Conservation (phyloP, 2,113 vertebrate species). For the Riparia riparia region DNA sequence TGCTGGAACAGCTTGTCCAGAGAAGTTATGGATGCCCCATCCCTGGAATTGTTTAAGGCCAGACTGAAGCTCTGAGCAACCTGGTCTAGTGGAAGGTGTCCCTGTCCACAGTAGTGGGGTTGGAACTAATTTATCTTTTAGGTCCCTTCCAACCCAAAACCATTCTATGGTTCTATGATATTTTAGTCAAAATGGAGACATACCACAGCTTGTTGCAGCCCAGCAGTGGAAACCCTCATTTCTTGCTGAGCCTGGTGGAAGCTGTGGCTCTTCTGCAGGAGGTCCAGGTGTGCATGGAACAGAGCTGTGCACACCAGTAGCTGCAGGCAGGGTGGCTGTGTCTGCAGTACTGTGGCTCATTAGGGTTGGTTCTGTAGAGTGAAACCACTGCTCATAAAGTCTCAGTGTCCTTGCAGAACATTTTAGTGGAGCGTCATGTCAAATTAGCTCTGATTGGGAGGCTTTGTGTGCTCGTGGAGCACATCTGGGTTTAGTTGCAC, state of each 20-base stretch:
- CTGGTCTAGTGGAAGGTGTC: neutral
- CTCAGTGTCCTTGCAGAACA: neutral
- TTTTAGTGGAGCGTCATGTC: neutral
- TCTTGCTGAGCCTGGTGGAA: neutral
- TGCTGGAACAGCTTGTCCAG: neutral
- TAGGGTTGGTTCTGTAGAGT: neutral
- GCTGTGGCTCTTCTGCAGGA: neutral
- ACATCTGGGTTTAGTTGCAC: neutral
- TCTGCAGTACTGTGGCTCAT: neutral
- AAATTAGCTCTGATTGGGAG: neutral
- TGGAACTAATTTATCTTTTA: neutral
- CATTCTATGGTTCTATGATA: neutral
- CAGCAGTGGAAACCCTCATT: neutral
- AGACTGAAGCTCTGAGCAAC: neutral
- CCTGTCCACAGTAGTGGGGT: neutral
- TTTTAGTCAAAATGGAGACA: neutral
- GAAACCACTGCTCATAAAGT: neutral
- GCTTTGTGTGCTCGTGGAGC: neutral
- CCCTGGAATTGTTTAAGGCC: neutral
- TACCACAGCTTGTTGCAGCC: neutral
- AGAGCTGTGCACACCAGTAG: neutral
- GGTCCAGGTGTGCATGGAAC: accelerated
- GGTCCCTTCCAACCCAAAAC: neutral
- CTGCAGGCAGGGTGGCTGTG: neutral
- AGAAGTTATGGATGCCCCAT: neutral